Percentiles rank a stretch among this genome's conserved stretches.
Evolutionary conservation across 2,888 invertebrate species (phyloP).

Genomic region (Seira ritae): DNA sequence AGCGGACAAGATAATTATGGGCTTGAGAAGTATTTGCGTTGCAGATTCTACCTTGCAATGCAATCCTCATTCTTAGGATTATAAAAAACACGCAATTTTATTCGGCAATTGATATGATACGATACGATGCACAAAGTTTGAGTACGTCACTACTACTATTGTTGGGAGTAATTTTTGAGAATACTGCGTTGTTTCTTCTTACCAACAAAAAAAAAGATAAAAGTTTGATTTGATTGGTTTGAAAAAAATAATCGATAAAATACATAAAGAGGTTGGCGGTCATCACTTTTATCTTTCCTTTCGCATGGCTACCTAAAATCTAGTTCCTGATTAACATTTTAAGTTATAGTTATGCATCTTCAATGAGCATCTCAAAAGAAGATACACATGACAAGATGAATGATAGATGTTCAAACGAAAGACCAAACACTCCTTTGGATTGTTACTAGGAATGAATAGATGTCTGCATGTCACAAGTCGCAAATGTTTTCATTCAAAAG

Average conservation of each 20-base stretch:
- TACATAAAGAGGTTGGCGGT: neutral
- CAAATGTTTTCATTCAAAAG: neutral
- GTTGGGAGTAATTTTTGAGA: neutral
- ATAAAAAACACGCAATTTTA: neutral
- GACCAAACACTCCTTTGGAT: neutral
- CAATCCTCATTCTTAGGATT: neutral
- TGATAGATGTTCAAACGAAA: neutral
- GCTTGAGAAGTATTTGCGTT: neutral
- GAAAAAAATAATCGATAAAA: neutral
- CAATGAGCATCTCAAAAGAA: neutral
- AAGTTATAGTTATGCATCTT: neutral
- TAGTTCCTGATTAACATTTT: constrained; percentile 3
- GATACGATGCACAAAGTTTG: too few relatives aligned
- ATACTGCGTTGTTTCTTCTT: neutral
- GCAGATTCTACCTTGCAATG: neutral
- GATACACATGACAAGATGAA: neutral
- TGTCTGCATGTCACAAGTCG: neutral
- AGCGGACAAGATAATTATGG: constrained; percentile 9
- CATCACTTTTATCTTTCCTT: neutral
- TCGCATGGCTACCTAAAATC: too few relatives aligned
- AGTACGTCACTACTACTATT: neutral
- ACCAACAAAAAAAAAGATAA: neutral
- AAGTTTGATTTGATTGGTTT: neutral
- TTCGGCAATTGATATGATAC: neutral
- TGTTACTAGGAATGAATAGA: neutral